A percentile compares a stretch with the other conserved stretches of the same genome.
Evolutionary conservation across 1,140 invertebrate species (phyloP).

Genomic region (Tetramorium simillimum): DNA sequence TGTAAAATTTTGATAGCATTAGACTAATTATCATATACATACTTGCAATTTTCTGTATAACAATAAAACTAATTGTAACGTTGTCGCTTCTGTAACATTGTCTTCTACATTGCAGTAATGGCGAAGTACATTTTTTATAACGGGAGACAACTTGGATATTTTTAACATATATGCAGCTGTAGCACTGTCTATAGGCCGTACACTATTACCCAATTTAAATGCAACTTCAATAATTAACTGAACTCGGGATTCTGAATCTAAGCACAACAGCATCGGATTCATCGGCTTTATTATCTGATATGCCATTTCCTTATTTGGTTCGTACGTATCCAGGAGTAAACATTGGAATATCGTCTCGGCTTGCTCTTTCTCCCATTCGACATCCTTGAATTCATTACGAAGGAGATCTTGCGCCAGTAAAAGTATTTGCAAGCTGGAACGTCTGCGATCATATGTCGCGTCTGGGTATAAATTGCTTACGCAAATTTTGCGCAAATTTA

Average conservation of each 20-base stretch:
- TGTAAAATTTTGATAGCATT: background rate
- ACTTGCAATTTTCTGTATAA: conserved; percentile 61
- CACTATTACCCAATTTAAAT: conserved; percentile 88
- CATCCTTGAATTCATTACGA: conserved; percentile 57
- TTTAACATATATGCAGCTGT: conserved; percentile 92
- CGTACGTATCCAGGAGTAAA: conserved; percentile 91
- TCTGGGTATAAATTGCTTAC: conserved; percentile 88
- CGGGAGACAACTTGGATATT: conserved; percentile 83
- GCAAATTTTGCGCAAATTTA: conserved; percentile 85
- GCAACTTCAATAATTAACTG: conserved; percentile 84
- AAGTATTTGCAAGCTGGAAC: conserved; percentile 87
- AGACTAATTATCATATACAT: conserved; percentile 50
- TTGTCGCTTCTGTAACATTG: conserved; percentile 25
- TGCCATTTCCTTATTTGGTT: conserved; percentile 91
- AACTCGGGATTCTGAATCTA: conserved; percentile 80
- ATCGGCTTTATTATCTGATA: conserved; percentile 78
- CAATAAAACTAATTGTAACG: conserved; percentile 54
- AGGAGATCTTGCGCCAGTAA: conserved; percentile 77
- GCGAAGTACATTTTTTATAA: conserved; percentile 75
- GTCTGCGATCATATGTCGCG: conserved; percentile 90
- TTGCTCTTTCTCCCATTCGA: conserved; percentile 75
- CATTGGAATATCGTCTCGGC: conserved; percentile 86
- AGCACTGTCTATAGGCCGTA: conserved; percentile 92
- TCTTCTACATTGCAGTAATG: conserved; percentile 44
- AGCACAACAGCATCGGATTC: conserved; percentile 70